Percentiles rank a stretch among this genome's conserved stretches.
Evolutionary conservation across 2,888 invertebrate species (phyloP).

Genomic region (Cremastobaeus sp.): DNA sequence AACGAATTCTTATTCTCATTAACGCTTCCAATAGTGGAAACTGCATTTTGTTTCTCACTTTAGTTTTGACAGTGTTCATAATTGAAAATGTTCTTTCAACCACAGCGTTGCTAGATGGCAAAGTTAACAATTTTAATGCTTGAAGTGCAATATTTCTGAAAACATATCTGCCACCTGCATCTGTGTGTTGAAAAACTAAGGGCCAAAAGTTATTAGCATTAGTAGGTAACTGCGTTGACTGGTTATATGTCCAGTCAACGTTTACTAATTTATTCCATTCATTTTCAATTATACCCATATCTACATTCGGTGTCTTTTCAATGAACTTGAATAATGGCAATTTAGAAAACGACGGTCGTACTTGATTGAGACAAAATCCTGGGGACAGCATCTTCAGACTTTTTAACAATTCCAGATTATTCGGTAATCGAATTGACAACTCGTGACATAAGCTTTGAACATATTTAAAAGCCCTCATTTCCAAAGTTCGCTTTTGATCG

Average conservation of each 20-base stretch:
- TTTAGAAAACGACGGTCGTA: constrained; percentile 17
- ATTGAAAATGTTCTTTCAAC: constrained; percentile 48
- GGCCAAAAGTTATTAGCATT: constrained; percentile 36
- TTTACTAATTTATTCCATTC: constrained; percentile 33
- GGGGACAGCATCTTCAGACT: constrained; percentile 25
- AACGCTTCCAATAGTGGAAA: constrained; percentile 16
- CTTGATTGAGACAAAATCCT: constrained; percentile 17
- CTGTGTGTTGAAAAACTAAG: constrained; percentile 27
- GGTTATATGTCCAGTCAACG: constrained; percentile 28
- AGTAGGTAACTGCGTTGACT: neutral
- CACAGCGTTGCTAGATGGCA: constrained; percentile 42
- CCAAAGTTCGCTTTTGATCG: constrained; percentile 9
- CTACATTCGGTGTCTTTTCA: constrained; percentile 4
- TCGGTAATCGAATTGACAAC: constrained; percentile 25
- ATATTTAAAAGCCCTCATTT: constrained; percentile 32
- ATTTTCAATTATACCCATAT: constrained; percentile 27
- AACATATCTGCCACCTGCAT: constrained; percentile 30
- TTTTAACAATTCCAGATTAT: constrained; percentile 31
- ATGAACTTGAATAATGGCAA: constrained; percentile 22
- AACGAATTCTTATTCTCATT: constrained; percentile 12
- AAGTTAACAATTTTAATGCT: constrained; percentile 25
- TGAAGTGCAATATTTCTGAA: constrained; percentile 26
- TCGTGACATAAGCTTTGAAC: constrained; percentile 26
- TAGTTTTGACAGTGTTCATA: constrained; percentile 44
- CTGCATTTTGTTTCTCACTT: constrained; percentile 36